phyloP scores from a whole-genome alignment of 2,888 invertebrate genomes.

The Auanema sp. region DNA sequence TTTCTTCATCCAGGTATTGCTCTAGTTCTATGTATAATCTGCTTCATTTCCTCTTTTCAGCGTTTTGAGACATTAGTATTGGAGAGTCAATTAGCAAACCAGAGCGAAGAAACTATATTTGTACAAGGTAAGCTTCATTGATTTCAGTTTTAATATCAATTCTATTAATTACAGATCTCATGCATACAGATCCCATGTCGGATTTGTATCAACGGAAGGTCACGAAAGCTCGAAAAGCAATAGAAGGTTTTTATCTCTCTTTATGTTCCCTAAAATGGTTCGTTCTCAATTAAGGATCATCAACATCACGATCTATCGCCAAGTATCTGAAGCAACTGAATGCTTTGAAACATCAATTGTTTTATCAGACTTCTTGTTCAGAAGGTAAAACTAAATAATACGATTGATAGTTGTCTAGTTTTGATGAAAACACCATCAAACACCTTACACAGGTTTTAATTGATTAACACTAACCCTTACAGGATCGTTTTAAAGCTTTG shows the following conservation, averaged over 20 bases:
- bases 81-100: constrained; percentile 81
- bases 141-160: neutral
- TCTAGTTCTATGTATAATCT: no score
- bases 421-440: neutral
- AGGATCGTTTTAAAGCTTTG: neutral
- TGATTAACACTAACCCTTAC: neutral
- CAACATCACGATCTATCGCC: constrained; percentile 71
- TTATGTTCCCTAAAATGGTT: no score
- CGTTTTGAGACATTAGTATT: constrained; percentile 91
- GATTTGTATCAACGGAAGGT: constrained; percentile 84
- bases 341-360: constrained; percentile 59
- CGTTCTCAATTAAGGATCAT: constrained; percentile 69
- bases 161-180: constrained; percentile 74
- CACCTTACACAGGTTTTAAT: neutral
- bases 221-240: constrained; percentile 41
- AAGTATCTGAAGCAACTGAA: constrained; percentile 46
- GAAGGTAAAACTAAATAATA: constrained; percentile 16
- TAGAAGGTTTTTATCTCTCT: constrained; percentile 33
- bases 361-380: constrained; percentile 35
- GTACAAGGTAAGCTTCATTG: constrained; percentile 37
- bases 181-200: constrained; percentile 83
- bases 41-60: constrained; percentile 31
- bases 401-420: no score
- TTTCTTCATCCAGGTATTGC: constrained; percentile 80
- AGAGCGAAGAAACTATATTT: constrained; percentile 47